phyloP scores from a whole-genome alignment of 2,888 invertebrate genomes.

The Melanargia galathea region DNA sequence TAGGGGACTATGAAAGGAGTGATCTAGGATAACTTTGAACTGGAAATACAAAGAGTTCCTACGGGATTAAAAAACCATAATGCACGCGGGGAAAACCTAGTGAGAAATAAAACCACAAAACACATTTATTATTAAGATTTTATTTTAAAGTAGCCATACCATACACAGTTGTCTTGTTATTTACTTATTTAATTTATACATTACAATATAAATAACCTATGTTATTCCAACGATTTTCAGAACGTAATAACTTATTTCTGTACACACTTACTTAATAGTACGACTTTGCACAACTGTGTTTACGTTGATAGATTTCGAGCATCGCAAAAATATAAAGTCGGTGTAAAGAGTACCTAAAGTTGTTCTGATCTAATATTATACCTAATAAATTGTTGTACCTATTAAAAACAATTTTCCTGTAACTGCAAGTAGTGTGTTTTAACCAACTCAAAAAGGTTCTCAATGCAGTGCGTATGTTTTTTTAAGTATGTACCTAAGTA shows the following conservation, averaged over 20 bases:
- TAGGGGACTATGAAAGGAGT: neutral
- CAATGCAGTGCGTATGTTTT: no score
- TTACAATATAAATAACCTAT: conserved; percentile 2
- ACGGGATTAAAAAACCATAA: neutral
- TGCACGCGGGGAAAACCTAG: neutral
- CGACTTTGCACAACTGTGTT: no score
- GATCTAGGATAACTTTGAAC: neutral
- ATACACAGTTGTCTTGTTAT: conserved; percentile 28
- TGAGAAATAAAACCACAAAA: conserved; percentile 16
- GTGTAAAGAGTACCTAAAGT: no score
- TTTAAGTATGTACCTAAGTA: no score
- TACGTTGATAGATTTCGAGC: no score
- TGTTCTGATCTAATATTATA: no score
- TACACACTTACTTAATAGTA: no score
- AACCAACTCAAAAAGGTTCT: no score
- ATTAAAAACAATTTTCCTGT: no score
- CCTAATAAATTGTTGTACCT: no score
- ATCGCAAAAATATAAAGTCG: no score
- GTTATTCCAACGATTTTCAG: neutral
- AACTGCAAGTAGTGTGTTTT: no score
- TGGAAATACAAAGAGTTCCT: neutral
- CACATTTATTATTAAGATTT: conserved; percentile 76
- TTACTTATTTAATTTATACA: conserved; percentile 21
- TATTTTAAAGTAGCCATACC: conserved; percentile 50
- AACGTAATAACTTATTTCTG: neutral